These are phyloP conservation scores for Euura saliciscinereae DNA, from an alignment of 1,140 invertebrate genomes.

Conservation along the genomic window DNA sequence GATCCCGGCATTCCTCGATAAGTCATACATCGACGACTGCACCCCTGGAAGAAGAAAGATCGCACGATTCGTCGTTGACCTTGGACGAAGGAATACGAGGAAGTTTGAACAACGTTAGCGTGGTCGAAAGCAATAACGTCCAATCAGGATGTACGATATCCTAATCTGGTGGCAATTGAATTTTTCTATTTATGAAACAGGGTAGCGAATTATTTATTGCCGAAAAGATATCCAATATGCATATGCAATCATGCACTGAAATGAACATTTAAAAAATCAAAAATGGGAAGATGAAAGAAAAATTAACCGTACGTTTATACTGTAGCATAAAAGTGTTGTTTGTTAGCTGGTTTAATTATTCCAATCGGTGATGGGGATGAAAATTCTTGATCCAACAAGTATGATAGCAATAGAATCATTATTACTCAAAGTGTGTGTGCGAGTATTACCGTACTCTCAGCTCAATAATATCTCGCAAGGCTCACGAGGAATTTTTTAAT, in stretches of 20 bases:
- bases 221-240: neutral
- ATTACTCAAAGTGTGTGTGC: neutral
- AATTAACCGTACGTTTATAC: no score
- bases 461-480: neutral
- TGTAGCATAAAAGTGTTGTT: neutral
- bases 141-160: constrained; percentile 46
- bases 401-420: neutral
- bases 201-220: neutral
- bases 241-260: neutral
- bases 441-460: neutral
- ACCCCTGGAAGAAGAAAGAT: constrained; percentile 40
- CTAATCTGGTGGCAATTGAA: constrained; percentile 29
- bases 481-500: neutral
- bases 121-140: constrained; percentile 35
- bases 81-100: constrained; percentile 43
- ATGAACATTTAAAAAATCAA: neutral
- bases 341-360: neutral
- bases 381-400: neutral
- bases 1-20: constrained; percentile 51
- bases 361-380: neutral
- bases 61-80: constrained; percentile 34
- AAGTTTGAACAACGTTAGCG: constrained; percentile 41
- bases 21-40: constrained; percentile 50
- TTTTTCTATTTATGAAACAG: neutral
- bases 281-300: no score